Evolutionary conservation across 2,113 vertebrate genomes (phyloP).

Genomic region (Syngnathus scovelli): DNA sequence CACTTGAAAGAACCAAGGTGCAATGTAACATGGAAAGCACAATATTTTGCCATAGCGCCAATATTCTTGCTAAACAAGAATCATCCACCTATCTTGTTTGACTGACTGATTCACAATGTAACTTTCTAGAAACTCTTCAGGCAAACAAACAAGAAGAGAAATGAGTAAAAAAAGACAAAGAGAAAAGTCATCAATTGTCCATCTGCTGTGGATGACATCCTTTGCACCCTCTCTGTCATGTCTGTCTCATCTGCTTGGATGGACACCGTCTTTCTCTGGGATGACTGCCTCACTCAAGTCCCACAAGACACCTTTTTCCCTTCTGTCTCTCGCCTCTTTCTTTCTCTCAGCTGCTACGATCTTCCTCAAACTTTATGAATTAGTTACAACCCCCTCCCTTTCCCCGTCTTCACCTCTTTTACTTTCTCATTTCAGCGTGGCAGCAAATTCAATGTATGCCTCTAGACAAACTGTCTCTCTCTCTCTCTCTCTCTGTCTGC

Average conservation of each 20-base stretch:
- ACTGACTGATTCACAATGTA: constrained; percentile 47
- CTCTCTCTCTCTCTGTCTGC: constrained; percentile 24
- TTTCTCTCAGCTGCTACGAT: constrained; percentile 60
- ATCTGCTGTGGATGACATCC: constrained; percentile 71
- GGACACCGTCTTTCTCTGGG: constrained; percentile 70
- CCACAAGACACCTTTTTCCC: constrained; percentile 69
- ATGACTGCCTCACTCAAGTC: constrained; percentile 73
- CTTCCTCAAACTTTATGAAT: constrained; percentile 78
- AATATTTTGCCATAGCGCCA: too few species aligned
- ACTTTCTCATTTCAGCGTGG: constrained; percentile 63
- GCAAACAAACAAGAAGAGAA: constrained; percentile 63
- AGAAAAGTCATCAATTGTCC: constrained; percentile 74
- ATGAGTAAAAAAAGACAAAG: constrained; percentile 55
- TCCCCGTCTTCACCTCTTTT: constrained; percentile 29
- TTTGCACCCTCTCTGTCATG: constrained; percentile 76
- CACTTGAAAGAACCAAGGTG: constrained; percentile 13
- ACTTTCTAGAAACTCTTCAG: constrained; percentile 62
- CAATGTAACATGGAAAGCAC: not conserved
- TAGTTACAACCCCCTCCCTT: constrained; percentile 70
- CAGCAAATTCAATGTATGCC: constrained; percentile 68
- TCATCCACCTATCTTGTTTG: too few species aligned
- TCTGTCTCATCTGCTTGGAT: constrained; percentile 71
- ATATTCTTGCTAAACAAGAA: too few species aligned
- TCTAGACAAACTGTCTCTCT: constrained; percentile 54
- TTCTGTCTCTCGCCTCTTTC: constrained; percentile 28